Percentiles rank a stretch among this genome's conserved stretches.
These are phyloP conservation scores for Paguma larvata DNA, from an alignment of 2,797 vertebrate species.

Conservation along the genomic window DNA sequence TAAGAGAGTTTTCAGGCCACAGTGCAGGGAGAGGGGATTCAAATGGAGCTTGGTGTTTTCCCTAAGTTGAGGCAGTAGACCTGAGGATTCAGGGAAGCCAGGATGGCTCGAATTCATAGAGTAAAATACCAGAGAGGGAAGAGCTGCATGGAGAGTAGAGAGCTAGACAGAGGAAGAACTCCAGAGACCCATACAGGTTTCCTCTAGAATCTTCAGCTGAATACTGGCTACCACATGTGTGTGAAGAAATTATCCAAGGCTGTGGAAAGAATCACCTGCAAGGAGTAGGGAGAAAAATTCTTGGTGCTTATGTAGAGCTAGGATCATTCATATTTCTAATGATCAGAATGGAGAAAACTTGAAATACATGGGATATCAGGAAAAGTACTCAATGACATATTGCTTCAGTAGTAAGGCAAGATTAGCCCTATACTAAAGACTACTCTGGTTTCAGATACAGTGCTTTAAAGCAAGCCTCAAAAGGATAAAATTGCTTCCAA, in stretches of 20 bases:
- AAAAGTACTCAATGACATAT: background rate
- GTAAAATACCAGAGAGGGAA: background rate
- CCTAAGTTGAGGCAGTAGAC: background rate
- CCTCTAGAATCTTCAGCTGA: background rate
- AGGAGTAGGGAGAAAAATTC: background rate
- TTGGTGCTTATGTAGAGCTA: background rate
- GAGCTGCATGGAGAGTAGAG: background rate
- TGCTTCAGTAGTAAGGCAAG: background rate
- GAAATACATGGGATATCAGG: background rate
- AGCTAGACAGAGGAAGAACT: background rate
- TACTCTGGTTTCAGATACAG: too few relatives aligned
- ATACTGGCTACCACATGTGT: background rate
- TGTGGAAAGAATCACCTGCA: background rate
- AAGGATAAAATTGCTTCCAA: background rate
- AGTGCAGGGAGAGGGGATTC: background rate
- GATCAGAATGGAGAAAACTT: background rate
- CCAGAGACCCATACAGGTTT: background rate
- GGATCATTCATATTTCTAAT: background rate
- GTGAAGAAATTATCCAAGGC: background rate
- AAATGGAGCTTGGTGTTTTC: background rate
- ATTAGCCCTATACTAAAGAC: background rate
- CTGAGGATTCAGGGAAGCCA: background rate
- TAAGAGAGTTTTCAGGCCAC: background rate
- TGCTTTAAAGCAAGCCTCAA: too few relatives aligned
- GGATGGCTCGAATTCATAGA: background rate